These are phyloP conservation scores for Odobenus rosmarus DNA, from an alignment of 2,113 vertebrate genomes.

Conservation along the genomic window DNA sequence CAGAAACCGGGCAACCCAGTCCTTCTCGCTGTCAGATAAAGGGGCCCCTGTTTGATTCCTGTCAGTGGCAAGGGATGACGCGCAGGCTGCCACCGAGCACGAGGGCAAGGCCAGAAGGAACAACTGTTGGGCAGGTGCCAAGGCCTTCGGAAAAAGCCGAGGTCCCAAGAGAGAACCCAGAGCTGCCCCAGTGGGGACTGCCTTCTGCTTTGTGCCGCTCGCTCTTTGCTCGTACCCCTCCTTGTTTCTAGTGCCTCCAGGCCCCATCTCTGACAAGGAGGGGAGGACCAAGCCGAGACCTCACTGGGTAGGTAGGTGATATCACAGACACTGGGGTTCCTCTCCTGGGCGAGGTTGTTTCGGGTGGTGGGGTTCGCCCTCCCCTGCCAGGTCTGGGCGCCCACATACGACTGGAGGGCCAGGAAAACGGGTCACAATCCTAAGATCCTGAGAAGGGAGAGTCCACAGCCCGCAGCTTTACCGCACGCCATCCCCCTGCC, in stretches of 20 bases:
- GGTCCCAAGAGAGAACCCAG: conserved; percentile 39
- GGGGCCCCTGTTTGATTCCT: conserved; percentile 62
- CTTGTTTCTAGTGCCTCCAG: not conserved
- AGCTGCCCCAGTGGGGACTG: not conserved
- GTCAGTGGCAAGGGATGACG: conserved; percentile 27
- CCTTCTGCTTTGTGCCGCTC: not conserved
- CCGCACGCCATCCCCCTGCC: not conserved
- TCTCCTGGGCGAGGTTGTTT: not conserved
- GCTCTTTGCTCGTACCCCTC: not conserved
- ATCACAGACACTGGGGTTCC: not conserved
- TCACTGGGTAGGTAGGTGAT: not conserved
- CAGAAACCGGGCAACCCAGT: conserved; percentile 30
- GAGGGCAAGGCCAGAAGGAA: conserved; percentile 41
- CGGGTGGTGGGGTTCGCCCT: not conserved
- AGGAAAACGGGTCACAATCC: not conserved
- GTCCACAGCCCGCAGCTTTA: not conserved
- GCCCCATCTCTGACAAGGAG: not conserved
- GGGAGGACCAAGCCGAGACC: not conserved
- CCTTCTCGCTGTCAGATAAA: conserved; percentile 65
- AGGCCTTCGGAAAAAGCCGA: conserved; percentile 23
- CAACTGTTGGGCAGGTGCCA: conserved; percentile 53
- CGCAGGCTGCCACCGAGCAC: conserved; percentile 33
- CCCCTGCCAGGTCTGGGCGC: not conserved
- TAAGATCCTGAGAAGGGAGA: not conserved
- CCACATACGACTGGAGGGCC: not conserved